Conservation (phyloP, 1,140 invertebrate species). For the Cydia pomonella region DNA sequence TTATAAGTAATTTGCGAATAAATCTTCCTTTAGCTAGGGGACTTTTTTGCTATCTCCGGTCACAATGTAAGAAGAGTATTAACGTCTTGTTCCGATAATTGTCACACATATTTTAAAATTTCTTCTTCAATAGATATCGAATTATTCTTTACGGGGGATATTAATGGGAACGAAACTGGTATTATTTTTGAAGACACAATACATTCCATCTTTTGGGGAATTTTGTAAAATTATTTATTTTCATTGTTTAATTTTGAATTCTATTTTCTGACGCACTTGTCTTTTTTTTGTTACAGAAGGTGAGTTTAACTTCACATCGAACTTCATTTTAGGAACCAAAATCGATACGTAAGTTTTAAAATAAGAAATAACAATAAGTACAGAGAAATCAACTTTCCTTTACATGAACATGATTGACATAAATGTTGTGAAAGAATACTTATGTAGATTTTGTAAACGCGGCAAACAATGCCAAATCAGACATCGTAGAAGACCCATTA, state of each 20-base stretch:
- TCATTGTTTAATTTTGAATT: slow-evolving; percentile 21
- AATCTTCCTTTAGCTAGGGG: slow-evolving; percentile 68
- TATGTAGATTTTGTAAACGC: slow-evolving; percentile 26
- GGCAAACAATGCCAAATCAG: slow-evolving; percentile 29
- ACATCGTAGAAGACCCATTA: slow-evolving; percentile 47
- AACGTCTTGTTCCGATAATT: slow-evolving; percentile 77
- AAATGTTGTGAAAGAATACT: slow-evolving; percentile 2
- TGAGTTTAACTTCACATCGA: slow-evolving; percentile 53
- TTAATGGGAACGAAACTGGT: slow-evolving; percentile 32
- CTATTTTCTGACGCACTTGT: slow-evolving; percentile 48
- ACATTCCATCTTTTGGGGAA: slow-evolving; percentile 21
- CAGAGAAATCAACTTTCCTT: not conserved
- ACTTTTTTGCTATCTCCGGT: slow-evolving; percentile 59
- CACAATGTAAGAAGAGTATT: slow-evolving; percentile 73
- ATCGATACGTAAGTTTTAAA: not conserved
- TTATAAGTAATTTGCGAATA: slow-evolving; percentile 80
- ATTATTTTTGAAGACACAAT: slow-evolving; percentile 52
- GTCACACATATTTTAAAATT: slow-evolving; percentile 78
- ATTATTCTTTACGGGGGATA: slow-evolving; percentile 31
- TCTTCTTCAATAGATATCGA: slow-evolving; percentile 49
- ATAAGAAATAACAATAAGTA: slow-evolving; percentile 5
- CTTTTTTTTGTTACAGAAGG: slow-evolving; percentile 75
- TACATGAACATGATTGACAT: slow-evolving; percentile 16
- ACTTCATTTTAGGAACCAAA: not conserved
- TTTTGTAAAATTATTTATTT: slow-evolving; percentile 1